phyloP scores from a whole-genome alignment of 1,140 invertebrate species.

The Paralvinella palmiformis region DNA sequence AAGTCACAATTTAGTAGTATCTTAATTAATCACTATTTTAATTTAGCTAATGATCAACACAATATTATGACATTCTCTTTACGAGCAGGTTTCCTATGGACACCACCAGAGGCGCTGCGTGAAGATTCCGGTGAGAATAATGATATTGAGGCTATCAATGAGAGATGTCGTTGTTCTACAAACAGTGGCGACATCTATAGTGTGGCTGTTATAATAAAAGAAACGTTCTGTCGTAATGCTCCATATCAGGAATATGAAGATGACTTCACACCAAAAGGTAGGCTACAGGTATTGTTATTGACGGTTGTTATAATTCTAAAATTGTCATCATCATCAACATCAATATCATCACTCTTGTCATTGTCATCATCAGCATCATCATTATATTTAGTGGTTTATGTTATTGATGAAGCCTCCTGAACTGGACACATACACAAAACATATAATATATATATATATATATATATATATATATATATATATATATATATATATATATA shows the following conservation, averaged over 20 bases:
- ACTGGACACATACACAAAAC: too few relatives aligned
- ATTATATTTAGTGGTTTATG: too few relatives aligned
- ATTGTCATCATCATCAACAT: too few relatives aligned
- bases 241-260: slow-evolving; percentile 47
- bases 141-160: slow-evolving; percentile 23
- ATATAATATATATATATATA: too few relatives aligned
- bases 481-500: too few relatives aligned
- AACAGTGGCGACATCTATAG: slow-evolving; percentile 78
- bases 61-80: background rate
- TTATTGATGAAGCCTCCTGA: too few relatives aligned
- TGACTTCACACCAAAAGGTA: too few relatives aligned
- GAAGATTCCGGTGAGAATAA: slow-evolving; percentile 39
- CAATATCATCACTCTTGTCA: too few relatives aligned
- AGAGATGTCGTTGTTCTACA: slow-evolving; percentile 59
- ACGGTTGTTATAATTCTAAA: too few relatives aligned
- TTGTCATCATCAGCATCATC: too few relatives aligned
- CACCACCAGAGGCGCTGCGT: slow-evolving; percentile 75
- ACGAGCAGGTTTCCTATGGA: slow-evolving; percentile 57
- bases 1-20: background rate
- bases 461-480: too few relatives aligned
- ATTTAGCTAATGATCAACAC: background rate
- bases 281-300: too few relatives aligned
- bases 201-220: slow-evolving; percentile 84
- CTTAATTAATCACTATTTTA: background rate
- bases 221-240: slow-evolving; percentile 71